These are phyloP conservation scores for Platorchestia sp. DNA, from an alignment of 1,140 invertebrate genomes.

Conservation along the genomic window DNA sequence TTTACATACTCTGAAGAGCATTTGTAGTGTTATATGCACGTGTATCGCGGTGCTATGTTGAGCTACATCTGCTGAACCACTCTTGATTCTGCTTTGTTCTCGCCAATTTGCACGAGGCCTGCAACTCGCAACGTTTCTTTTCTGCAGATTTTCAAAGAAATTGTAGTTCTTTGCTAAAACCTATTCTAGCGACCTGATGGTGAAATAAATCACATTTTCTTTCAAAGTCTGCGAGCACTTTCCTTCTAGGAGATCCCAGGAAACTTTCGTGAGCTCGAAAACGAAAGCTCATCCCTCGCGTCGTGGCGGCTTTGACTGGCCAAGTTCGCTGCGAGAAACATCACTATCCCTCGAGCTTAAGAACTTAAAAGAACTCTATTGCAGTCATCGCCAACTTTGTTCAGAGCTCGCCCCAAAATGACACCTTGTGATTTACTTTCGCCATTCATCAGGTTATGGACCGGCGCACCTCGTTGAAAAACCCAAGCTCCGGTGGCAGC, in stretches of 20 bases:
- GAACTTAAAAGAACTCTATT: constrained; percentile 53
- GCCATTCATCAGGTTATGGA: constrained; percentile 28
- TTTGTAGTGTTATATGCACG: no score
- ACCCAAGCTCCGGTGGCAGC: neutral
- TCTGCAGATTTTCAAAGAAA: neutral
- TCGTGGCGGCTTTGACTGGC: constrained; percentile 13
- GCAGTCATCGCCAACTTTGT: constrained; percentile 43
- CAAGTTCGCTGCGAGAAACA: constrained; percentile 32
- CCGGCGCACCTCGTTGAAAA: neutral
- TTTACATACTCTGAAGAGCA: no score
- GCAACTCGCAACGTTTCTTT: neutral
- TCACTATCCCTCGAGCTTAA: constrained; percentile 36
- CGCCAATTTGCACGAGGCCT: neutral
- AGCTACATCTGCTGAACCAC: no score
- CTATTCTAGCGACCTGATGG: neutral
- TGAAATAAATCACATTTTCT: constrained; percentile 4
- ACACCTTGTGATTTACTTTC: constrained; percentile 39
- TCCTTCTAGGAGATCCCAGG: neutral
- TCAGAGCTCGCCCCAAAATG: neutral
- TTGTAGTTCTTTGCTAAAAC: neutral
- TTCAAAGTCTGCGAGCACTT: constrained; percentile 16
- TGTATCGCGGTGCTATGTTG: no score
- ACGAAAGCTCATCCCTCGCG: constrained; percentile 30
- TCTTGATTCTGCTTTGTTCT: neutral
- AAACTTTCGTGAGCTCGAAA: constrained; percentile 23